A percentile compares a stretch with the other conserved stretches of the same genome.
These are phyloP conservation scores for Rhabditoides inermis DNA, from an alignment of 2,888 invertebrate genomes.

Conservation along the genomic window DNA sequence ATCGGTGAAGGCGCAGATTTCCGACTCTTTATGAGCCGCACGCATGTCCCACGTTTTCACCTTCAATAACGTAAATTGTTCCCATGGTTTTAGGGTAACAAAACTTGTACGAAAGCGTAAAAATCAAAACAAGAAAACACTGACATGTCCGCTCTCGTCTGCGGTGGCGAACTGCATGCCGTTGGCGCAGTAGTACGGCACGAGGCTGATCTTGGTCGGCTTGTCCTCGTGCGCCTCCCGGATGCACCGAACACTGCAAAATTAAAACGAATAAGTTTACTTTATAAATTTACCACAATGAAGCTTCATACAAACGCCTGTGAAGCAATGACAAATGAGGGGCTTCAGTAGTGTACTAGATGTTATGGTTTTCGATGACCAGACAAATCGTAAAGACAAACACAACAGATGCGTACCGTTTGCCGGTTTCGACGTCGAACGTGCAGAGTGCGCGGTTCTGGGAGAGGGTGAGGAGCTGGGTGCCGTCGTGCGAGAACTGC, in stretches of 20 bases:
- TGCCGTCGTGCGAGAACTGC: slow-evolving; percentile 10
- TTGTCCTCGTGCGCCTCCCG: slow-evolving; percentile 16
- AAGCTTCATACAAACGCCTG: too few relatives aligned
- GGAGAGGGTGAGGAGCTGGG: slow-evolving; percentile 18
- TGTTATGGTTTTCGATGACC: too few relatives aligned
- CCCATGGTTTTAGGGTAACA: neutral
- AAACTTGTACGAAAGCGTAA: neutral
- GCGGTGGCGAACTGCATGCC: slow-evolving; percentile 35
- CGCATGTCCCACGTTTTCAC: slow-evolving; percentile 39
- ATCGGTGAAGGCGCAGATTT: slow-evolving; percentile 28
- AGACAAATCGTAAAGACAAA: too few relatives aligned
- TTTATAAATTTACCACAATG: neutral
- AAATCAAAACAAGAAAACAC: neutral
- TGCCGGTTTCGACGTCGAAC: slow-evolving; percentile 36
- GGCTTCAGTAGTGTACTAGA: too few relatives aligned
- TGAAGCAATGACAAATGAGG: too few relatives aligned
- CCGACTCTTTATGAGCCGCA: slow-evolving; percentile 13
- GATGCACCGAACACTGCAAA: slow-evolving; percentile 17
- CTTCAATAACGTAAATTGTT: slow-evolving; percentile 9
- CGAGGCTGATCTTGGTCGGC: slow-evolving; percentile 23
- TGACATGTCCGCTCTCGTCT: slow-evolving; percentile 35
- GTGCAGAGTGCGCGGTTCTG: slow-evolving; percentile 31
- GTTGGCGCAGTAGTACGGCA: too few relatives aligned
- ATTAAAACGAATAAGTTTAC: neutral
- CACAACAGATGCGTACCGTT: slow-evolving; percentile 14